These are phyloP conservation scores for Dolomedes plantarius DNA, from an alignment of 2,888 invertebrate species.

Conservation along the genomic window DNA sequence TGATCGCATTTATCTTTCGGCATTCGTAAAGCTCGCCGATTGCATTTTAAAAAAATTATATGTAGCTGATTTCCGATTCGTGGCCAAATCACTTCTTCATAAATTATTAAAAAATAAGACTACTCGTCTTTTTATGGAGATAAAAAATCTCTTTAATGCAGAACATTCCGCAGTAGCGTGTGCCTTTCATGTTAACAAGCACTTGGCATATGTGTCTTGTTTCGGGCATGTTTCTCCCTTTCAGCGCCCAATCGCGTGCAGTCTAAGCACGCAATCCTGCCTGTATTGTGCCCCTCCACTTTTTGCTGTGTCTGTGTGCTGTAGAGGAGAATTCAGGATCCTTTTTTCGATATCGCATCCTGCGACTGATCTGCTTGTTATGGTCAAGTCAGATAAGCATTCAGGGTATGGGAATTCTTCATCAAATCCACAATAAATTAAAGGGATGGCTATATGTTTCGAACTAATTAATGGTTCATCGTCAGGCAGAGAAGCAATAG, in stretches of 20 bases:
- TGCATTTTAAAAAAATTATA: too few relatives aligned
- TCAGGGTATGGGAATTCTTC: too few relatives aligned
- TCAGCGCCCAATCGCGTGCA: background rate
- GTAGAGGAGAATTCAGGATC: background rate
- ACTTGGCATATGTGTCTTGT: background rate
- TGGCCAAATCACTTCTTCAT: background rate
- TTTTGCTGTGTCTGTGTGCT: background rate
- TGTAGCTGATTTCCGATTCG: background rate
- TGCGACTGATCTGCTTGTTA: too few relatives aligned
- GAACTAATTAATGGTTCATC: too few relatives aligned
- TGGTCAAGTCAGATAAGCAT: too few relatives aligned
- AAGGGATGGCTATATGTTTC: too few relatives aligned
- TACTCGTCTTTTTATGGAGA: background rate
- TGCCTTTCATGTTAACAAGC: constrained; percentile 10
- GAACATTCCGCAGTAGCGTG: background rate
- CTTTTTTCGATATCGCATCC: too few relatives aligned
- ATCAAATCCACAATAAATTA: too few relatives aligned
- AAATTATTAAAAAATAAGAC: background rate
- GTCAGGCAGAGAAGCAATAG: too few relatives aligned
- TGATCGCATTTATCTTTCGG: too few relatives aligned
- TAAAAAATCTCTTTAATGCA: background rate
- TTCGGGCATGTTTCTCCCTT: background rate
- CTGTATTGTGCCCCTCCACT: background rate
- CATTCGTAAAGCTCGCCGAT: too few relatives aligned
- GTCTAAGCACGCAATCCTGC: background rate